Evolutionary conservation across 2,113 vertebrate genomes (phyloP).

Genomic region (Clarias batrachus): DNA sequence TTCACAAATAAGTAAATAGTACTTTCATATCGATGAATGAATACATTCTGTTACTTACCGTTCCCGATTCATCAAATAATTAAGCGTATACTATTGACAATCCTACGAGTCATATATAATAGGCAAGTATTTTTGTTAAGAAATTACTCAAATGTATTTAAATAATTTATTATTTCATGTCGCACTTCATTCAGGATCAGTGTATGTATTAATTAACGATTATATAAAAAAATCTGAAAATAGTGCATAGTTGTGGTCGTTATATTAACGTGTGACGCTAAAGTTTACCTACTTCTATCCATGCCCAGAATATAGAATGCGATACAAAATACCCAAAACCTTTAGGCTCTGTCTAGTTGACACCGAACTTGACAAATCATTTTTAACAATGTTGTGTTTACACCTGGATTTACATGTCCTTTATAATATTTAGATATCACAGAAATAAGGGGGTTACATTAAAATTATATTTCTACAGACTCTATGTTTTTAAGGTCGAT

Average conservation of each 20-base stretch:
- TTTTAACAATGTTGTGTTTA: conserved; percentile 64
- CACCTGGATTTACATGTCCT: conserved; percentile 59
- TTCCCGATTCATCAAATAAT: neutral
- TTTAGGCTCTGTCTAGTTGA: conserved; percentile 56
- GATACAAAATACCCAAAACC: conserved; percentile 25
- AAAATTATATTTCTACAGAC: neutral
- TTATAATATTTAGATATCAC: conserved; percentile 10
- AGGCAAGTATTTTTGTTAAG: neutral
- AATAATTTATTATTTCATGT: neutral
- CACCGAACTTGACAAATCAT: conserved; percentile 69
- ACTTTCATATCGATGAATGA: neutral
- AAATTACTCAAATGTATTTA: neutral
- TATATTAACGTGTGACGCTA: neutral
- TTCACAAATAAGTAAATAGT: neutral
- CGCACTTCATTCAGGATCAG: neutral
- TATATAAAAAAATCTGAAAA: neutral
- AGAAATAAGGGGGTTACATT: neutral
- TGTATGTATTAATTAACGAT: neutral
- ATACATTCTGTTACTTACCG: neutral
- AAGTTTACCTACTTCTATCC: neutral
- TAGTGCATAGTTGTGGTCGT: neutral
- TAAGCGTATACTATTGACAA: neutral
- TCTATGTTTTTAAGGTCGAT: neutral
- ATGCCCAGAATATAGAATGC: neutral
- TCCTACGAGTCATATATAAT: neutral